Conservation (phyloP, 2,888 invertebrate genomes). For the Meteorus cinctellus region DNA sequence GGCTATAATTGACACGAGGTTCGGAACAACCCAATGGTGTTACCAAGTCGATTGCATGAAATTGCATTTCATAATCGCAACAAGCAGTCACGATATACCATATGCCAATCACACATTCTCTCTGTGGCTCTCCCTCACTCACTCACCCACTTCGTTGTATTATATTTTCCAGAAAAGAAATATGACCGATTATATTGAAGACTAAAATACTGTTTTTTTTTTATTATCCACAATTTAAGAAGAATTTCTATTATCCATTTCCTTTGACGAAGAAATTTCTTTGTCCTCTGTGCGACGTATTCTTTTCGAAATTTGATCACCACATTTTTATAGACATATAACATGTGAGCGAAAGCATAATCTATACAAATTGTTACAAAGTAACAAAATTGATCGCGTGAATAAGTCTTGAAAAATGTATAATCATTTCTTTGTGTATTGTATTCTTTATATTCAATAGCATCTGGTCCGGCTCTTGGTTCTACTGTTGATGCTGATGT, state of each 20-base stretch:
- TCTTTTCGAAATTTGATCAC: neutral
- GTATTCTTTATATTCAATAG: neutral
- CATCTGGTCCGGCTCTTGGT: neutral
- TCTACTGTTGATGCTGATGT: neutral
- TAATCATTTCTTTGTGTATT: constrained; percentile 3
- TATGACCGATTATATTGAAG: too few relatives aligned
- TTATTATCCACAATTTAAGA: too few relatives aligned
- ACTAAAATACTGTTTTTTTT: too few relatives aligned
- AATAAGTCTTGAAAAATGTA: neutral
- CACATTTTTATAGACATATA: neutral
- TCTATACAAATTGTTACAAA: neutral
- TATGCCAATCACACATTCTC: neutral
- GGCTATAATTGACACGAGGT: constrained; percentile 7
- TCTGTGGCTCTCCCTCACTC: neutral
- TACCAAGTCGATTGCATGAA: constrained; percentile 7
- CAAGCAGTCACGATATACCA: constrained; percentile 7
- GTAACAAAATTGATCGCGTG: neutral
- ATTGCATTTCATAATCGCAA: constrained; percentile 7
- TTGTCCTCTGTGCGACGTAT: too few relatives aligned
- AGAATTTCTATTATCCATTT: too few relatives aligned
- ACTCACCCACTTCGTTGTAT: neutral
- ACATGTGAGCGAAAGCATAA: neutral
- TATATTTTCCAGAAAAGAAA: too few relatives aligned
- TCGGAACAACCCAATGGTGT: constrained; percentile 3
- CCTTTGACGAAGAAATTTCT: too few relatives aligned